Evolutionary conservation across 2,797 vertebrate genomes (phyloP).

Genomic region (Bovichtus diacanthus): DNA sequence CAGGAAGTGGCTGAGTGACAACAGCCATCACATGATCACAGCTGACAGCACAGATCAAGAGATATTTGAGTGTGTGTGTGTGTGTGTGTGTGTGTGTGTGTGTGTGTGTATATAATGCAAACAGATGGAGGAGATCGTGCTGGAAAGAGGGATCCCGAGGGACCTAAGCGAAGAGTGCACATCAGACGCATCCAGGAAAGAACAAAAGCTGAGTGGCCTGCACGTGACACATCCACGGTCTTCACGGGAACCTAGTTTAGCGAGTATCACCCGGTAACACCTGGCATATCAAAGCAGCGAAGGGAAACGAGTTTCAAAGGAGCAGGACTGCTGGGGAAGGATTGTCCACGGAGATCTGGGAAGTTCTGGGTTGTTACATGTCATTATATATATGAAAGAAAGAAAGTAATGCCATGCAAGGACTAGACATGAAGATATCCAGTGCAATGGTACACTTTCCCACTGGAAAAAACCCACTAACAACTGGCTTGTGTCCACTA

Average conservation of each 20-base stretch:
- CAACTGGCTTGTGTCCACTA: no score
- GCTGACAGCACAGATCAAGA: no score
- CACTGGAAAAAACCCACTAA: no score
- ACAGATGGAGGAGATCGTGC: conserved; percentile 64
- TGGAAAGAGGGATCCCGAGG: conserved; percentile 37
- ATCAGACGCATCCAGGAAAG: conserved; percentile 58
- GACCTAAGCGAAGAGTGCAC: conserved; percentile 57
- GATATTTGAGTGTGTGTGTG: conserved; percentile 29
- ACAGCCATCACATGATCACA: no score
- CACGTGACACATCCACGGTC: conserved; percentile 48
- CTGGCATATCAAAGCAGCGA: conserved; percentile 71
- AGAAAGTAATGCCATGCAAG: conserved; percentile 11
- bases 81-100: neutral
- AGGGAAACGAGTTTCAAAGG: conserved; percentile 46
- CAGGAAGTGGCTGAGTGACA: no score
- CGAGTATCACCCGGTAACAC: conserved; percentile 56
- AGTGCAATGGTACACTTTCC: neutral
- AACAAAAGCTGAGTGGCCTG: conserved; percentile 65
- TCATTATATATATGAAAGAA: neutral
- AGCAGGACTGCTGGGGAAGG: conserved; percentile 17
- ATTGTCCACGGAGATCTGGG: conserved; percentile 29
- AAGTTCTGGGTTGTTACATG: conserved; percentile 37
- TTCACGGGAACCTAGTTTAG: conserved; percentile 43
- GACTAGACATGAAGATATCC: neutral
- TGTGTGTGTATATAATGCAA: conserved; percentile 6